Base-by-base conservation (phyloP, 2,797 vertebrate genomes). In the Amazona ochrocephala region DNA sequence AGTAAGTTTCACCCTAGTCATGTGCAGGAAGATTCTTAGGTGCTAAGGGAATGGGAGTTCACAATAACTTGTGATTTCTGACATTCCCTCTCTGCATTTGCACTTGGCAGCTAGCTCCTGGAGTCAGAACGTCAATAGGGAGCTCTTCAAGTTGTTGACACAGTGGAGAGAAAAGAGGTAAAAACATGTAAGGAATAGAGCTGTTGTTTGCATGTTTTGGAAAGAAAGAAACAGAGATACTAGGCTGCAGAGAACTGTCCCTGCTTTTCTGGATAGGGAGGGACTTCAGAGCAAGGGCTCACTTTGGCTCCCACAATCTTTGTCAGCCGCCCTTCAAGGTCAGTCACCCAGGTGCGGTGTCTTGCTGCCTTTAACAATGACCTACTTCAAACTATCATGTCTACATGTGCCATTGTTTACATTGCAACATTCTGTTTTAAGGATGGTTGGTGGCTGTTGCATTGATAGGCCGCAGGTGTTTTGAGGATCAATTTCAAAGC, bases 1-100 rank as follows among this genome's bases (percentile, higher is more conserved):
- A 41, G 99, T 99, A 97, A 98, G 98, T 98, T 79, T 87, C 37
- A 61, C 34, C 6, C 1, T 78, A 41, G 48, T 54, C 72, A 51
- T 12, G 6, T 60, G 21, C 45, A 60, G 27, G 32, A 80, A 41
- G 50, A 47, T 74, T 85, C 17, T 42, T 86, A n/a, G 15, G 56
- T 53, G 34, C 14, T 56, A 39, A 85, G 29, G 34, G 30, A 78
- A 39, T 19, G 41, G 23, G 65, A 76, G 20, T 91, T 88, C 72
- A 45, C 15, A 84, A 41, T 70, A 53, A 71, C 26, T 67, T 85
- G 22, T 27, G 4, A n/a, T 56, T 82, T 91, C 54, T 14, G 76
- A 5, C 18, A 9, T 88, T 75, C 13, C 19, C 10, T 78, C 44
- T 87, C 24, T 73, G 21, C 39, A 12, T 92, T 87, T 87, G 45